Percentiles rank a stretch among this genome's conserved stretches.
phyloP scores from a whole-genome alignment of 2,113 vertebrate species.

The Alaudala cheleensis region DNA sequence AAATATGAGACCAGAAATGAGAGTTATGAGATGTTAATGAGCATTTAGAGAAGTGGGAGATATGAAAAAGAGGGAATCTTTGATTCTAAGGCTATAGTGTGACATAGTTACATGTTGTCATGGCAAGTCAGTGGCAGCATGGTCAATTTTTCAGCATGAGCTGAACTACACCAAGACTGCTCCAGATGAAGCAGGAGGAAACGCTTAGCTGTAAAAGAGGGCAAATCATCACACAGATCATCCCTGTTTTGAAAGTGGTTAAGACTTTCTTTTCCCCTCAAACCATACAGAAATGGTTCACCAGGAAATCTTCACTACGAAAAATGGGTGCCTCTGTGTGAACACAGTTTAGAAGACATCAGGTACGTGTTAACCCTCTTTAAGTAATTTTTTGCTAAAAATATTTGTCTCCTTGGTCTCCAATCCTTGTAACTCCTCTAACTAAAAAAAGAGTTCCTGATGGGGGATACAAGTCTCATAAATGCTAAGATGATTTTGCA shows the following conservation, averaged over 20 bases:
- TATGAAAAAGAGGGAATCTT: background rate
- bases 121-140: rapidly evolving
- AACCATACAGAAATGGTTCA: background rate
- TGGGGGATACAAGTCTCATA: background rate
- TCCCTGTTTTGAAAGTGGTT: background rate
- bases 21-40: background rate
- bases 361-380: background rate
- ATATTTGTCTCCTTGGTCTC: background rate
- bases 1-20: background rate
- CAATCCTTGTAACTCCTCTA: background rate
- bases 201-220: background rate
- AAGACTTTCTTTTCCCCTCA: background rate
- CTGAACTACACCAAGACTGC: rapidly evolving
- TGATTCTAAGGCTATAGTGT: background rate
- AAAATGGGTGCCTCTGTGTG: background rate
- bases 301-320: background rate
- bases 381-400: background rate
- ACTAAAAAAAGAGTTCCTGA: background rate
- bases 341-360: background rate
- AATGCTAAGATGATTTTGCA: background rate
- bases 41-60: background rate
- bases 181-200: background rate
- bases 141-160: background rate
- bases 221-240: background rate
- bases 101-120: rapidly evolving